Conservation (phyloP, 2,888 invertebrate species). For the Antheraea assamensis region DNA sequence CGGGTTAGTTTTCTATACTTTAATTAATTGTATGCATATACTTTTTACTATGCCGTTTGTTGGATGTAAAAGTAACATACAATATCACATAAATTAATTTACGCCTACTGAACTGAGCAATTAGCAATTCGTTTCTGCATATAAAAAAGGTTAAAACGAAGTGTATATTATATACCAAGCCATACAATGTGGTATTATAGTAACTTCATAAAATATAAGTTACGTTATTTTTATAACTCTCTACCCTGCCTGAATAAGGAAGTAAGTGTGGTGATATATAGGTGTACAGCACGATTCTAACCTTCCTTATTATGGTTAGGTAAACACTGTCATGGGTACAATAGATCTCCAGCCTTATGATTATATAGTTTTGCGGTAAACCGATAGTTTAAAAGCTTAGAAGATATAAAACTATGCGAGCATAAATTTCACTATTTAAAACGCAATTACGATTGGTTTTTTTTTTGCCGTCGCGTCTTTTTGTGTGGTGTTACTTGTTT, state of each 20-base stretch:
- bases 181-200: too few species aligned
- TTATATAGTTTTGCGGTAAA: constrained; percentile 6
- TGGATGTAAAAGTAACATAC: too few species aligned
- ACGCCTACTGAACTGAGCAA: too few species aligned
- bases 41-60: too few species aligned
- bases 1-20: too few species aligned
- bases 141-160: too few species aligned
- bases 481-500: too few species aligned
- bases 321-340: not conserved
- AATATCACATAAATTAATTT: too few species aligned
- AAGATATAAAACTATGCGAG: not conserved
- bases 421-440: not conserved
- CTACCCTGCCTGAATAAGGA: not conserved
- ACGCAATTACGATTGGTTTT: not conserved
- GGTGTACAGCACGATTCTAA: not conserved
- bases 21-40: too few species aligned
- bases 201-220: not conserved
- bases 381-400: not conserved
- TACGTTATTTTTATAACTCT: not conserved
- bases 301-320: constrained; percentile 6
- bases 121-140: too few species aligned
- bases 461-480: too few species aligned
- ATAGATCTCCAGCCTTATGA: not conserved
- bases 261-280: not conserved
- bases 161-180: too few species aligned